These are phyloP conservation scores for Nematostella vectensis DNA, from an alignment of 92 coral and sea anemone genomes.

Conservation along the genomic window DNA sequence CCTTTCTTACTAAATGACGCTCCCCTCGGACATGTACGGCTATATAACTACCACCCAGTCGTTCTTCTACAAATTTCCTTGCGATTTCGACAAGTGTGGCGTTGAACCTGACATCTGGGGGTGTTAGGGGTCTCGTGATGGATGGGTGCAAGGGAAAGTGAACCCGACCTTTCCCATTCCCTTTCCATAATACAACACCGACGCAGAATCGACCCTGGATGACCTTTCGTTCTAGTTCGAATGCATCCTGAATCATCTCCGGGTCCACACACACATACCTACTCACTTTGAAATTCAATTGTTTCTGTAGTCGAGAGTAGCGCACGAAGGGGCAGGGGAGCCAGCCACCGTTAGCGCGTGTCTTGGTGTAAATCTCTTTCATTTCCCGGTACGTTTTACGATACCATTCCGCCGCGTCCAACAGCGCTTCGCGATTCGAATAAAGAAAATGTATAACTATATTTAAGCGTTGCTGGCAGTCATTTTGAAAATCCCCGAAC, in stretches of 20 bases:
- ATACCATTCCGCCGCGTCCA: constrained; percentile 77
- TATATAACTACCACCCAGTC: constrained; percentile 53
- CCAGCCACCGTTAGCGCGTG: constrained; percentile 71
- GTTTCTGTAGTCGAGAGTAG: constrained; percentile 73
- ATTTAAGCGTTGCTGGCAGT: constrained; percentile 66
- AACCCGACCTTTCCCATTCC: constrained; percentile 57
- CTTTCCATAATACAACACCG: constrained; percentile 92
- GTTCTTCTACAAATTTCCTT: constrained; percentile 38
- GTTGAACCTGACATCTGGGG: constrained; percentile 72
- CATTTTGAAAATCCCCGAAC: constrained; percentile 65
- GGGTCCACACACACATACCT: constrained; percentile 96
- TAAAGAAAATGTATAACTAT: constrained; percentile 83
- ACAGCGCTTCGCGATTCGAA: constrained; percentile 33
- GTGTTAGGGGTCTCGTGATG: constrained; percentile 46
- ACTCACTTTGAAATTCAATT: constrained; percentile 80
- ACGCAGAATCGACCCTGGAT: constrained; percentile 75
- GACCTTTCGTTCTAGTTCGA: constrained; percentile 67
- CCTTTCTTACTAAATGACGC: constrained; percentile 70
- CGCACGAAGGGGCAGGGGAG: constrained; percentile 71
- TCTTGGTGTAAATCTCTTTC: constrained; percentile 45
- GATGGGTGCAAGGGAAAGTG: constrained; percentile 66
- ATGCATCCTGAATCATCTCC: constrained; percentile 58
- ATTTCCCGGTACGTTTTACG: constrained; percentile 47
- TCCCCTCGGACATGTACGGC: constrained; percentile 91
- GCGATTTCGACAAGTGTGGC: constrained; percentile 61